Evolutionary conservation across 2,797 vertebrate species (phyloP), one percentile per base, ranked within the genome.

Genomic region (Sciurus carolinensis): DNA sequence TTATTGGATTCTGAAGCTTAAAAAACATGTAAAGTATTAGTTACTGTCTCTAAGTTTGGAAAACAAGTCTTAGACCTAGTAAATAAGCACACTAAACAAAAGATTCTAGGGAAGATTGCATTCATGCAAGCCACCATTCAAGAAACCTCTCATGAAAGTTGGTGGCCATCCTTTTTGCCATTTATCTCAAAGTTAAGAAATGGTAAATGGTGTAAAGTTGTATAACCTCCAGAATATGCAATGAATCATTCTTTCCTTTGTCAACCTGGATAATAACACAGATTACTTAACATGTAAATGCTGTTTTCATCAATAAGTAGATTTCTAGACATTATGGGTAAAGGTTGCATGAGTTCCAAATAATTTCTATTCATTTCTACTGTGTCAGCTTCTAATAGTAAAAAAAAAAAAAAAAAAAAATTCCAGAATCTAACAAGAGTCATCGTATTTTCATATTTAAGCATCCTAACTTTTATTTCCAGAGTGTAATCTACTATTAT

Each of bases 321-420:
- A 66, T 87, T 96, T 94, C 64, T 81, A 90, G 57, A 95, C 90
- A 80, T 83, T 57, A 86, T 54, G 28, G 8, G 14, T 86, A 47
- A 67, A 87, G 18, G 42, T 96, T n/a, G 64, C 22, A 24, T 52
- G 59, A 86, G 5, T 79, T 95, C 92, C 15, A 89, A 73, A 28
- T 73, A 59, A 93, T 76, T 94, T 95, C 54, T 86, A 79, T 57
- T 90, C 42, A 71, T 80, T 87, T 94, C 44, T 44, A 59, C 64
- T 87, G 8, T 57, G 26, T 54, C 50, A 94, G 26, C 30, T 84
- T 86, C 33, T 95, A 59, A n/a, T 57, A 67, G 71, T 79, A 82
- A 94, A 77, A 93, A 90, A 44, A 90, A 33, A 39, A 39, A 39
- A 39, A 39, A 39, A 77, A 93, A 90, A 44, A 90, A 52, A 26